These are phyloP conservation scores for Junco hyemalis DNA, from an alignment of 2,113 vertebrate genomes.

Conservation along the genomic window DNA sequence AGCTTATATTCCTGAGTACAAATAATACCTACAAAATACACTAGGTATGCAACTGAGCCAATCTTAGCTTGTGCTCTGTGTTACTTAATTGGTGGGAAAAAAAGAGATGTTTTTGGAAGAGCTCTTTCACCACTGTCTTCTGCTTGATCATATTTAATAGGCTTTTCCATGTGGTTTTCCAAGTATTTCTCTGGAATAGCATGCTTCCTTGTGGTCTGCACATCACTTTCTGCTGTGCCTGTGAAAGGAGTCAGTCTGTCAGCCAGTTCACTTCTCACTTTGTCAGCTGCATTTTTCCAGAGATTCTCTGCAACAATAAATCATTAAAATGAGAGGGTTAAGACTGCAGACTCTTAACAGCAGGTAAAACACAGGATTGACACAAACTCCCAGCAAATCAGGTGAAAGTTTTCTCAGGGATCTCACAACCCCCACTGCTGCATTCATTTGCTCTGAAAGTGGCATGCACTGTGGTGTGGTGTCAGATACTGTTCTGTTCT, in stretches of 20 bases:
- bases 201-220: neutral
- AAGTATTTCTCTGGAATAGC: neutral
- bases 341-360: neutral
- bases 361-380: neutral
- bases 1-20: constrained; percentile 60
- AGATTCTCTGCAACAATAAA: constrained; percentile 11
- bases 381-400: neutral
- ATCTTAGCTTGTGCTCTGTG: neutral
- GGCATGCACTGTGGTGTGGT: neutral
- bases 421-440: neutral
- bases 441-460: neutral
- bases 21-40: constrained; percentile 18
- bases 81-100: constrained; percentile 59
- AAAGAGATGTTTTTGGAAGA: constrained; percentile 30
- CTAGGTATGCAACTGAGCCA: neutral
- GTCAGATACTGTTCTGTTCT: neutral
- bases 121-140: constrained; percentile 9
- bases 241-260: constrained; percentile 19
- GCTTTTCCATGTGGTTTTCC: constrained; percentile 15
- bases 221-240: neutral
- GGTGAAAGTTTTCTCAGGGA: neutral
- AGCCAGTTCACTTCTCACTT: neutral
- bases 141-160: neutral
- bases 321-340: neutral
- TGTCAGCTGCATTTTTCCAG: constrained; percentile 9